Evolutionary conservation across 2,113 vertebrate genomes (phyloP).

Genomic region (Natator depressus): DNA sequence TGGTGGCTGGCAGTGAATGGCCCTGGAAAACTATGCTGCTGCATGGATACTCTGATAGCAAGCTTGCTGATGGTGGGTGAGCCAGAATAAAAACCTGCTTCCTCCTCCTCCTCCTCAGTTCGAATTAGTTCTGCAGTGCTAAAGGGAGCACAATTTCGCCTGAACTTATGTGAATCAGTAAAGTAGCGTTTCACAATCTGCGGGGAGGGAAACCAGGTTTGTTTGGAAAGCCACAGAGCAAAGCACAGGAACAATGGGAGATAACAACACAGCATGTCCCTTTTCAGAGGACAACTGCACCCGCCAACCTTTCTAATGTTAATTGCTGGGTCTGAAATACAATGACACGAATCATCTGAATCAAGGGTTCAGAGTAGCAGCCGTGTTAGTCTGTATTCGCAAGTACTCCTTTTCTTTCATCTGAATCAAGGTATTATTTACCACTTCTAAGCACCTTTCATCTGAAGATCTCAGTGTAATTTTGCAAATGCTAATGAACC

Average conservation of each 20-base stretch:
- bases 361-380: not conserved
- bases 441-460: not conserved
- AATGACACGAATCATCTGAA: fast-evolving
- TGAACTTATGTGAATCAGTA: not conserved
- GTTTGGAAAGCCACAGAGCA: not conserved
- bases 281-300: not conserved
- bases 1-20: not conserved
- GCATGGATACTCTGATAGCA: not conserved
- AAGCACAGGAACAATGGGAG: not conserved
- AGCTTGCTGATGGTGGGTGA: not conserved
- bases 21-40: not conserved
- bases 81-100: not conserved
- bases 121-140: not conserved
- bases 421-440: not conserved
- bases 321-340: fast-evolving
- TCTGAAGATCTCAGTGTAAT: not conserved
- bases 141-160: not conserved
- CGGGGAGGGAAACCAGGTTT: not conserved
- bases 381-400: too few species aligned
- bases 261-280: fast-evolving
- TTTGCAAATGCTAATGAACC: not conserved
- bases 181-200: not conserved
- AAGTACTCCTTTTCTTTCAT: too few species aligned
- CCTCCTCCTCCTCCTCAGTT: not conserved
- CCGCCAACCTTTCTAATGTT: not conserved